A percentile compares a stretch with the other conserved stretches of the same genome.
Conservation (phyloP, 2,888 invertebrate species). For the Dicyrtoma fusca region DNA sequence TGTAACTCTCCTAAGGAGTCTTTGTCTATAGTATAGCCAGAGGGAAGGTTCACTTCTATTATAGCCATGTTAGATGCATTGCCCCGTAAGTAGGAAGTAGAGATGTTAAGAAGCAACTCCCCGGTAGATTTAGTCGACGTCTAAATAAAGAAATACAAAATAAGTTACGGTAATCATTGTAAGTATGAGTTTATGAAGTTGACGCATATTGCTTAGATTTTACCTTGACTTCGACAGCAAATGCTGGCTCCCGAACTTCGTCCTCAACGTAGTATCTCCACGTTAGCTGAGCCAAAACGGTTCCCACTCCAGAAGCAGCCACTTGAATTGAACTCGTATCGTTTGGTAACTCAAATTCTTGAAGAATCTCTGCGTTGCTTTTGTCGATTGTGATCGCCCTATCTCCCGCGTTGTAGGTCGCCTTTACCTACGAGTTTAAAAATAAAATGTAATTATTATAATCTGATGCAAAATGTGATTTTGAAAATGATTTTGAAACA, state of each 20-base stretch:
- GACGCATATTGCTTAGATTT: background rate
- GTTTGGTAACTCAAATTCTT: slow-evolving; percentile 40
- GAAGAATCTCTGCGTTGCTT: slow-evolving; percentile 37
- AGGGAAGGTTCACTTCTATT: slow-evolving; percentile 84
- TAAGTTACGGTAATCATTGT: too few species aligned
- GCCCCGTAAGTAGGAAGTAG: slow-evolving; percentile 20
- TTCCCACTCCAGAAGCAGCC: slow-evolving; percentile 36
- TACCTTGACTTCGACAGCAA: slow-evolving; percentile 40
- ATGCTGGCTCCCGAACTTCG: slow-evolving; percentile 29
- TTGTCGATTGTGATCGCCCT: slow-evolving; percentile 14
- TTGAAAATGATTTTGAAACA: too few species aligned
- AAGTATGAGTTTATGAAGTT: too few species aligned
- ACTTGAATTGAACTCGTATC: slow-evolving; percentile 19
- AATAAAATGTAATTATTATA: too few species aligned
- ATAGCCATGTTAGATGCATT: slow-evolving; percentile 79
- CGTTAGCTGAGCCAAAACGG: slow-evolving; percentile 42
- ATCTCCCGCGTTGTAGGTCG: background rate
- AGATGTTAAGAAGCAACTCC: slow-evolving; percentile 24
- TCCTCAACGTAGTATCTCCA: slow-evolving; percentile 47
- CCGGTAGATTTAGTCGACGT: too few species aligned
- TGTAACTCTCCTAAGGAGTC: slow-evolving; percentile 56
- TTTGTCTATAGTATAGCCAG: slow-evolving; percentile 83
- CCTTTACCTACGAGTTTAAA: too few species aligned
- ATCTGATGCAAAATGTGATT: too few species aligned
- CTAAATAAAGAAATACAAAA: too few species aligned